Percentiles rank a stretch among this genome's conserved stretches.
These are phyloP conservation scores for Congeria kusceri DNA, from an alignment of 2,888 invertebrate genomes.

Conservation along the genomic window DNA sequence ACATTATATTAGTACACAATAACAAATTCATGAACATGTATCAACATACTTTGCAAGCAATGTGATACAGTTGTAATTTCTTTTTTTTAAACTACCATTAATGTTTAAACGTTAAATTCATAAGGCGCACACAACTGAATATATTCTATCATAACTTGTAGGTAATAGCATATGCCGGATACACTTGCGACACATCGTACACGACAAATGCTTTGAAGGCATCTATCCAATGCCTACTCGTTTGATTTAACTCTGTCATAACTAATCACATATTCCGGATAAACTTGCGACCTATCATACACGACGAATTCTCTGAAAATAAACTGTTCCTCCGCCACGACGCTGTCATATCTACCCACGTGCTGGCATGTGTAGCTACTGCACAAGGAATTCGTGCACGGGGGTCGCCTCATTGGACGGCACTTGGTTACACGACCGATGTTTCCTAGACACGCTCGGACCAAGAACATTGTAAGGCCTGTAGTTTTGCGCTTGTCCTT, in stretches of 20 bases:
- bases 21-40: no score
- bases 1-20: no score
- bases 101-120: no score
- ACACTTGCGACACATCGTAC: no score
- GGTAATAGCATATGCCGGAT: no score
- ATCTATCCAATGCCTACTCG: no score
- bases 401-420: conserved; percentile 53
- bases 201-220: no score
- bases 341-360: conserved; percentile 64
- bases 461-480: conserved; percentile 58
- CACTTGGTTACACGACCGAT: conserved; percentile 49
- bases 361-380: conserved; percentile 52
- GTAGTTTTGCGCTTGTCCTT: conserved; percentile 18
- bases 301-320: conserved; percentile 74
- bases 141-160: no score
- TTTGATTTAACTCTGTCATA: conserved; percentile 59
- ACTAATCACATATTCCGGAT: conserved; percentile 73
- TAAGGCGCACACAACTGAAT: no score
- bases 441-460: conserved; percentile 59
- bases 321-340: conserved; percentile 63
- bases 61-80: no score
- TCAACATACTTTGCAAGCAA: no score
- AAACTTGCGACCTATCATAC: conserved; percentile 62
- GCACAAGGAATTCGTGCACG: conserved; percentile 52
- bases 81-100: no score